Evolutionary conservation across 1,140 invertebrate genomes (phyloP), one percentile per base, ranked within the genome.

Genomic region (Drosophila bipectinata): DNA sequence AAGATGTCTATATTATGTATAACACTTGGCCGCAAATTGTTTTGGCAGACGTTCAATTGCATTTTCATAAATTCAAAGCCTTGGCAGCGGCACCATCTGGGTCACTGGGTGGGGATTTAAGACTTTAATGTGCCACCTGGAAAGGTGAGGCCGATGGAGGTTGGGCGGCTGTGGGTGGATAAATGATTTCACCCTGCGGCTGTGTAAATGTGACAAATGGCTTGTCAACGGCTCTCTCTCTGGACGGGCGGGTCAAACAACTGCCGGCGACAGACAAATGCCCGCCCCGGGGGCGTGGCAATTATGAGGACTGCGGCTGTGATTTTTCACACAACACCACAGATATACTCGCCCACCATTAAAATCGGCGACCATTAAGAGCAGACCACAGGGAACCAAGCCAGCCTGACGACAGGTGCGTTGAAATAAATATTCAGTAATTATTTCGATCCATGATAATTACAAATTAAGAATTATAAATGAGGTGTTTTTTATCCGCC

Each of bases 151-250:
- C 21, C 21, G 21, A 21, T 21, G 21, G 21, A 21, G 21, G 21
- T 18, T 18, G 18, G 8, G 24, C 14, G 41, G 39, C 30, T 14
- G 24, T 15, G 21, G 5, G 10, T n/a, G 34, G 4, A 9, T 41
- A 6, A 10, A n/a, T 41, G 8, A 3, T 18, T 41, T 39, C 24
- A 14, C 37, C 51, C 44, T 55, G 62, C 41, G 66, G 51, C 63
- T 18, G 67, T 69, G 78, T 82, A 80, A 87, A 82, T 75, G 68
- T 85, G 82, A 82, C 74, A 85, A 85, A 87, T 75, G 74, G 80
- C 68, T 75, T 75, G 78, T 77, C 82, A 81, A 77, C 82, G 75
- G 72, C 67, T 57, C 51, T 28, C 62, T 12, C 34, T 37, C n/a
- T 44, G 41, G 41, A 44, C 41, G 48, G 44, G 68, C 12, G 32